phyloP scores from a whole-genome alignment of 2,797 vertebrate species.

The Rhinogobio ventralis region DNA sequence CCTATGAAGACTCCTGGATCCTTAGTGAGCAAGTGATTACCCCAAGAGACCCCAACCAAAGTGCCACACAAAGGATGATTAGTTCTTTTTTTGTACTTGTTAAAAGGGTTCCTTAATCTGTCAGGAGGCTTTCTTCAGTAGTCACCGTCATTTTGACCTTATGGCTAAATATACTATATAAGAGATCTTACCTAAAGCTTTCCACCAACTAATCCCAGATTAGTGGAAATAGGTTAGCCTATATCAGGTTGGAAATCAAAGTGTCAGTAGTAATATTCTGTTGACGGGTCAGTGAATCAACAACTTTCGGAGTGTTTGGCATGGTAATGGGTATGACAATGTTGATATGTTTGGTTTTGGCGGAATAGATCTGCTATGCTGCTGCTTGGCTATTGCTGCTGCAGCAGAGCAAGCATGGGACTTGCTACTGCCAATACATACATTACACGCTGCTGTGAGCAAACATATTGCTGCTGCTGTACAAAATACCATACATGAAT shows the following conservation, averaged over 20 bases:
- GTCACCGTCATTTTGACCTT: conserved; percentile 23
- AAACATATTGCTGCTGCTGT: no score
- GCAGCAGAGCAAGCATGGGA: no score
- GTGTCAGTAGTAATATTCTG: conserved; percentile 6
- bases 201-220: conserved; percentile 47
- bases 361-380: no score
- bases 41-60: not conserved
- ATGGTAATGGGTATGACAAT: no score
- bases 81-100: conserved; percentile 41
- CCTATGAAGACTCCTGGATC: not conserved
- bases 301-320: no score
- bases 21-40: not conserved
- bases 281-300: conserved; percentile 9
- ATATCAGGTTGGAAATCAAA: conserved; percentile 40
- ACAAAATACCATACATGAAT: no score
- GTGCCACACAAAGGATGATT: not conserved
- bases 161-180: conserved; percentile 44
- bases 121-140: conserved; percentile 69
- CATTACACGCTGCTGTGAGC: no score
- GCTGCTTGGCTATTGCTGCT: no score
- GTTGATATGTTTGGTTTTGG: no score
- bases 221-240: conserved; percentile 25
- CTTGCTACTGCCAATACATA: no score
- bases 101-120: conserved; percentile 71
- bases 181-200: conserved; percentile 48